Percentiles rank a stretch among this genome's conserved stretches.
phyloP scores from a whole-genome alignment of 2,113 vertebrate genomes.

The Tinamus guttatus region DNA sequence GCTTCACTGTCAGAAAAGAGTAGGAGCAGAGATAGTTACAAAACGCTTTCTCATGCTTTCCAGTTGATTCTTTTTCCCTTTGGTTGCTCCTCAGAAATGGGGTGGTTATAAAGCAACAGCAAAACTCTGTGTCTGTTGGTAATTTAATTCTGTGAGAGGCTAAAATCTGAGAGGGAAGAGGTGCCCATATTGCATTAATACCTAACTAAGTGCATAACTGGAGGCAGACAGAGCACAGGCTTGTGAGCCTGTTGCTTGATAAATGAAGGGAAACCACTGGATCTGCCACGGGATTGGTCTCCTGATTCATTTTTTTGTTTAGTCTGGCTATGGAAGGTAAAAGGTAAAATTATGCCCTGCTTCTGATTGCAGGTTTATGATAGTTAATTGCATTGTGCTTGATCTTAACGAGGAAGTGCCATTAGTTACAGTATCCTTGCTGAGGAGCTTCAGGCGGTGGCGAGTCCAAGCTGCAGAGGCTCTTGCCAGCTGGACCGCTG shows the following conservation, averaged over 20 bases:
- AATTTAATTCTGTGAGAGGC: not conserved
- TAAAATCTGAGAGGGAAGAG: not conserved
- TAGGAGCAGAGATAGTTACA: not conserved
- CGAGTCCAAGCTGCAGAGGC: not conserved
- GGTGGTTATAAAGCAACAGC: not conserved
- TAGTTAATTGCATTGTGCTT: not conserved
- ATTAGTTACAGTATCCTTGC: not conserved
- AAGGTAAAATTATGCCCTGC: not conserved
- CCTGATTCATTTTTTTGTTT: not conserved
- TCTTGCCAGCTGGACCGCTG: slow-evolving; percentile 1
- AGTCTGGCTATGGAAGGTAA: not conserved
- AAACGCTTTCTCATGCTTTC: not conserved
- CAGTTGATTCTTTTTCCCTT: not conserved
- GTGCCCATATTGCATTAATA: not conserved
- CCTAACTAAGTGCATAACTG: not conserved
- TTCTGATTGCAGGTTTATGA: not conserved
- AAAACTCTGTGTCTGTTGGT: not conserved
- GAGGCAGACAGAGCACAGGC: not conserved
- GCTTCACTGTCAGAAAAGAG: not conserved
- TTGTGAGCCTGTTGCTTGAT: not conserved
- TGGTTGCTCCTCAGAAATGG: not conserved
- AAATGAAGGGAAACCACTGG: not conserved
- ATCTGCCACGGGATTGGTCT: not conserved
- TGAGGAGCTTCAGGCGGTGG: not conserved
- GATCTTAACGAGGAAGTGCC: not conserved